Conservation (phyloP, 1,140 invertebrate species). For the Drosophila parvula region DNA sequence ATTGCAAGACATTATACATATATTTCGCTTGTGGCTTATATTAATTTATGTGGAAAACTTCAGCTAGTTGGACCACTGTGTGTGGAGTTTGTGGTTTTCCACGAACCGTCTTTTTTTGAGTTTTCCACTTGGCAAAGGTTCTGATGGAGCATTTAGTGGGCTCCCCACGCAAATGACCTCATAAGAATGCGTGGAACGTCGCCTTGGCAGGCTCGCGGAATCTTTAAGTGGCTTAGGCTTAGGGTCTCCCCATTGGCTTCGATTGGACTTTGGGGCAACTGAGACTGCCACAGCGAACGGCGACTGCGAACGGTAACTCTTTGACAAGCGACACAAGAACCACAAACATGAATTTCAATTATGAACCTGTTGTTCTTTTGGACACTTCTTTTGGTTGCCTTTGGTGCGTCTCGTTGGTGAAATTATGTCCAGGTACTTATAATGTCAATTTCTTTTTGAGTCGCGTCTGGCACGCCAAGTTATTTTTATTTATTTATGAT, state of each 20-base stretch:
- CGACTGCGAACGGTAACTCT: conserved; percentile 47
- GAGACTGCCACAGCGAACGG: background rate
- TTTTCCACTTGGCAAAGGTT: conserved; percentile 51
- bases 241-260: conserved; percentile 13
- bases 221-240: conserved; percentile 69
- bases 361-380: conserved; percentile 79
- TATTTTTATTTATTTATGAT: conserved; percentile 67
- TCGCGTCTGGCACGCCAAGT: conserved; percentile 65
- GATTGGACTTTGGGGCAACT: conserved; percentile 56
- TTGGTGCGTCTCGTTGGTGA: conserved; percentile 19
- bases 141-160: conserved; percentile 73
- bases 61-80: background rate
- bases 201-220: conserved; percentile 62
- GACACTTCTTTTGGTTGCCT: conserved; percentile 53
- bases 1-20: background rate
- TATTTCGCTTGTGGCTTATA: too few species aligned
- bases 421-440: conserved; percentile 71
- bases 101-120: conserved; percentile 50
- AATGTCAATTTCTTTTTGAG: conserved; percentile 48
- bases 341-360: conserved; percentile 79
- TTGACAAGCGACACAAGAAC: conserved; percentile 30
- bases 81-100: conserved; percentile 44
- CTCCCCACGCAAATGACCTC: conserved; percentile 82
- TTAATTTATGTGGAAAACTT: background rate
- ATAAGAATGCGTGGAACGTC: conserved; percentile 77